Evolutionary conservation across 2,888 invertebrate species (phyloP).

Genomic region (Drosophila mulleri): DNA sequence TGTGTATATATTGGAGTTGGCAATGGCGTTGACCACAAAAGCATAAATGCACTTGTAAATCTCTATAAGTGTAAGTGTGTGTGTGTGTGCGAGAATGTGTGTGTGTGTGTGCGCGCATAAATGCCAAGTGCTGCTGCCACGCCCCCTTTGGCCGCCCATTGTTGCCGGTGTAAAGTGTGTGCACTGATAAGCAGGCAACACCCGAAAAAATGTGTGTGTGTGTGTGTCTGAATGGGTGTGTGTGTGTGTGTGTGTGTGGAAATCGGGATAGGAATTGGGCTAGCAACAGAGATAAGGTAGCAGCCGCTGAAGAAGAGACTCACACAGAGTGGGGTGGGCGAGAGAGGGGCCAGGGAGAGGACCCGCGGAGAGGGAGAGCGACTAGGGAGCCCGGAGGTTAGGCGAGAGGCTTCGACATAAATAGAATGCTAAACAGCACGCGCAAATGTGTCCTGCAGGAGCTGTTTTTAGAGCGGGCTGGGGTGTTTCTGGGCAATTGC

Average conservation of each 20-base stretch:
- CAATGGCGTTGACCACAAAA: conserved; percentile 59
- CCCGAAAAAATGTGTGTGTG: conserved; percentile 40
- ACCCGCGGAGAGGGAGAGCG: too few relatives aligned
- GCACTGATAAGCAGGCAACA: conserved; percentile 60
- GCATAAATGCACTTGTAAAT: conserved; percentile 55
- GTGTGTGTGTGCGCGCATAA: conserved; percentile 38
- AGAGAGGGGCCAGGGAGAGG: background rate
- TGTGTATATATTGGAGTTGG: conserved; percentile 42
- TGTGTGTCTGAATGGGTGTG: too few relatives aligned
- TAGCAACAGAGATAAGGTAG: conserved; percentile 18
- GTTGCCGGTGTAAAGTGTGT: conserved; percentile 63
- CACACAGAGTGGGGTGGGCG: background rate
- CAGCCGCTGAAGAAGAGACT: conserved; percentile 4
- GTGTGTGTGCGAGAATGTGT: conserved; percentile 7
- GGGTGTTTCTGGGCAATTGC: conserved; percentile 24
- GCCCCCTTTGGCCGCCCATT: conserved; percentile 21
- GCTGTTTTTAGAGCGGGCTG: conserved; percentile 3
- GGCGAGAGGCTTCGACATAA: conserved; percentile 56
- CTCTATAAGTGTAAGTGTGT: conserved; percentile 13
- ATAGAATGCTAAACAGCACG: conserved; percentile 67
- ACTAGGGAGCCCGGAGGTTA: conserved; percentile 1
- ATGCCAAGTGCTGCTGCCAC: conserved; percentile 55
- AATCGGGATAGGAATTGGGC: conserved; percentile 26
- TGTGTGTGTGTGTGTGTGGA: conserved; percentile 9
- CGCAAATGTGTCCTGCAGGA: conserved; percentile 60